Conservation (phyloP, 2,113 vertebrate species). For the Meles meles region DNA sequence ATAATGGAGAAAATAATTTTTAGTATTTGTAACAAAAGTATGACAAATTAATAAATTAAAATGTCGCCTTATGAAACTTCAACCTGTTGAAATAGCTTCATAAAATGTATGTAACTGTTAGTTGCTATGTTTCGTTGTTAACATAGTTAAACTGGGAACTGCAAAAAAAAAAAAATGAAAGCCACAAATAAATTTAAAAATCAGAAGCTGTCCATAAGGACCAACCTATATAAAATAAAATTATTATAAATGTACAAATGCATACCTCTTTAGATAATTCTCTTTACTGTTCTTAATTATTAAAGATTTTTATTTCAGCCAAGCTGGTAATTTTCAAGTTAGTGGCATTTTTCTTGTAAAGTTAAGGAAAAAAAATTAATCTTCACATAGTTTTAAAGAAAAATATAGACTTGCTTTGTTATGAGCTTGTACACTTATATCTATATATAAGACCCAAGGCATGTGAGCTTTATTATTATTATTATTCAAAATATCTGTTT, state of each 20-base stretch:
- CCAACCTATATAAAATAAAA: not conserved
- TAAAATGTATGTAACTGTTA: conserved; percentile 3
- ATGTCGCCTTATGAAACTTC: not conserved
- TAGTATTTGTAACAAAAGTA: not conserved
- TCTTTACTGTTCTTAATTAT: not conserved
- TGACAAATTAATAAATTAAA: not conserved
- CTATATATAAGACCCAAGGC: not conserved
- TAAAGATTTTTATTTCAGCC: conserved; percentile 6
- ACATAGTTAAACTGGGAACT: not conserved
- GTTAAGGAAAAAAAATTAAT: not conserved
- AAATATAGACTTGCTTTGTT: conserved; percentile 18
- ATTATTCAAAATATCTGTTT: not conserved
- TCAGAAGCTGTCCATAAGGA: not conserved
- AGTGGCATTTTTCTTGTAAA: not conserved
- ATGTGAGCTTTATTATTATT: not conserved
- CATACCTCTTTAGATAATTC: not conserved
- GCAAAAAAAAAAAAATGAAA: not conserved
- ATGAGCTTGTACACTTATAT: not conserved
- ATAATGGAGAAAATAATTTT: not conserved
- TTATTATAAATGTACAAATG: not conserved
- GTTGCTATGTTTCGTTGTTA: not conserved
- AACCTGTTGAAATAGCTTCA: conserved; percentile 36
- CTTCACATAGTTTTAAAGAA: not conserved
- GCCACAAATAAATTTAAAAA: not conserved
- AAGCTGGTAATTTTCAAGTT: not conserved